Percentiles rank a stretch among this genome's conserved stretches.
These are phyloP conservation scores for Boulengeromyrus knoepffleri DNA, from an alignment of 2,113 vertebrate species.

Conservation along the genomic window DNA sequence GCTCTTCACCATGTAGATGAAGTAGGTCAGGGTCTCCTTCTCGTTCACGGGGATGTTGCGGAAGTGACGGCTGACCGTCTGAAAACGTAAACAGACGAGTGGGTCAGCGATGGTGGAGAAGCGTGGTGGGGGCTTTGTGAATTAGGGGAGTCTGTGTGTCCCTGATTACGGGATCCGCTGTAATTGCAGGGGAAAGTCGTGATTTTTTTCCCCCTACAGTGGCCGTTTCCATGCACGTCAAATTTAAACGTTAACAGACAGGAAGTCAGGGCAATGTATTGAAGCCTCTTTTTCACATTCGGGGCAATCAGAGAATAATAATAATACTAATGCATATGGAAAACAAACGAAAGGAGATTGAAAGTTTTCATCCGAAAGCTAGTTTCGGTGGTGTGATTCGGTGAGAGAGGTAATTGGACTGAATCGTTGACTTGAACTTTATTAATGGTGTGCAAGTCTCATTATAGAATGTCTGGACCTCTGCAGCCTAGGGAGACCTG, in stretches of 20 bases:
- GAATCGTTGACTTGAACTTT: slow-evolving; percentile 40
- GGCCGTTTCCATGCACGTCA: neutral
- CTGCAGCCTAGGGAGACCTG: slow-evolving; percentile 41
- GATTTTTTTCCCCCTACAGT: neutral
- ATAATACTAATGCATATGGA: neutral
- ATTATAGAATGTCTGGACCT: slow-evolving; percentile 35
- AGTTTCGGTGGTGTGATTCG: neutral
- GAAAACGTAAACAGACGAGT: neutral
- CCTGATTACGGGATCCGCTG: neutral
- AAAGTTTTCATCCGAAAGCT: neutral
- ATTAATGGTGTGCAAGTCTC: slow-evolving; percentile 50
- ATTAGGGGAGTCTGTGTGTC: neutral
- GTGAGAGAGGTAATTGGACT: slow-evolving; percentile 29
- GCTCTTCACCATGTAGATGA: slow-evolving; percentile 98
- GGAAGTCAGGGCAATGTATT: neutral
- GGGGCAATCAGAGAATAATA: neutral
- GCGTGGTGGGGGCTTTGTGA: neutral
- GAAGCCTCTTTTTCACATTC: neutral
- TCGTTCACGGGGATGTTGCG: slow-evolving; percentile 96
- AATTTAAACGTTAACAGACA: neutral
- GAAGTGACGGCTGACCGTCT: slow-evolving; percentile 98
- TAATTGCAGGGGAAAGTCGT: neutral
- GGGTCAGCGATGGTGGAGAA: neutral
- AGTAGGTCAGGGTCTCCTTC: slow-evolving; percentile 95
- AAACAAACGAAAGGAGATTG: neutral